These are phyloP conservation scores for Apamea crenata DNA, from an alignment of 2,888 invertebrate species.

Conservation along the genomic window DNA sequence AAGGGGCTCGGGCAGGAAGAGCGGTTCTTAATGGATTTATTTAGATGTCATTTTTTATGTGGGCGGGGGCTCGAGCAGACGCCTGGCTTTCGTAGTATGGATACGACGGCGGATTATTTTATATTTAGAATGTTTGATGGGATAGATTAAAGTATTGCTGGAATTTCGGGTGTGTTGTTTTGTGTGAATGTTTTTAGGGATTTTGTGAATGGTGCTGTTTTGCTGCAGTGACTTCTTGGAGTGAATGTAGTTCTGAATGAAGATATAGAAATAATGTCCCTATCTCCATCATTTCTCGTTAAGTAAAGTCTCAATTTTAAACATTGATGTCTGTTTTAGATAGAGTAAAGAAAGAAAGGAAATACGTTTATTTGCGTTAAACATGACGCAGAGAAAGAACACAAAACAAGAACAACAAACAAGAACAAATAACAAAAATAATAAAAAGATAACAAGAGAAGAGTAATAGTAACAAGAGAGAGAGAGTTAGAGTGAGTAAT, in stretches of 20 bases:
- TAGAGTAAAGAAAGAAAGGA: background rate
- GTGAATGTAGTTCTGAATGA: background rate
- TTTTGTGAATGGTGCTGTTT: too few relatives aligned
- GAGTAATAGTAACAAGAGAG: too few relatives aligned
- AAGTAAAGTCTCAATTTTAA: background rate
- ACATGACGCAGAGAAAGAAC: too few relatives aligned
- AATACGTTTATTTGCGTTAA: too few relatives aligned
- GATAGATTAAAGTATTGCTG: conserved; percentile 1
- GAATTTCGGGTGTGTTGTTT: background rate
- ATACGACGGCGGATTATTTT: conserved; percentile 68
- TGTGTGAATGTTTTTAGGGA: too few relatives aligned
- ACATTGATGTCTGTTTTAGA: background rate
- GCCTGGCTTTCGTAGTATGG: conserved; percentile 81
- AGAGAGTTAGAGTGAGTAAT: background rate
- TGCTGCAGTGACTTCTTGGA: background rate
- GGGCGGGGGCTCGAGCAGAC: conserved; percentile 88
- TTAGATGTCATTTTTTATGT: conserved; percentile 91
- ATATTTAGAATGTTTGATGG: background rate
- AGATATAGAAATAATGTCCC: background rate
- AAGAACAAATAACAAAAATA: too few relatives aligned
- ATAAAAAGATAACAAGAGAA: too few relatives aligned
- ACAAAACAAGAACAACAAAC: too few relatives aligned
- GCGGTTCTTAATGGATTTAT: conserved; percentile 89
- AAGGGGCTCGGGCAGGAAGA: conserved; percentile 87
- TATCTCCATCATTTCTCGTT: background rate